These are phyloP conservation scores for Arnoldichthys spilopterus DNA, from an alignment of 2,797 vertebrate genomes.

Conservation along the genomic window DNA sequence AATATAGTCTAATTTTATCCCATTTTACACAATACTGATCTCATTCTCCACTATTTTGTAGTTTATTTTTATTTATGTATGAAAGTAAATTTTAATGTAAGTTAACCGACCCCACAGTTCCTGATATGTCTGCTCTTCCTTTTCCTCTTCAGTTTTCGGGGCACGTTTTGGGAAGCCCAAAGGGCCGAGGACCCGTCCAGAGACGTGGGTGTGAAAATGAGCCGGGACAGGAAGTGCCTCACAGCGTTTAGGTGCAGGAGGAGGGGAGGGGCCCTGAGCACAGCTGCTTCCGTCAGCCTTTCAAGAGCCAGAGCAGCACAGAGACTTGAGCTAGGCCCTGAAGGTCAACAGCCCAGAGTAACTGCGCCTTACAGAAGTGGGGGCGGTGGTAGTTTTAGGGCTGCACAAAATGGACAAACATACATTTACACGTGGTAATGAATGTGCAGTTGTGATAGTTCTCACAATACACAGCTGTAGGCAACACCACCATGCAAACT, in stretches of 20 bases:
- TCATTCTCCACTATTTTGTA: too few relatives aligned
- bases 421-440: too few relatives aligned
- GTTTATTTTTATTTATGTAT: too few relatives aligned
- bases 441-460: too few relatives aligned
- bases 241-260: neutral
- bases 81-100: too few relatives aligned
- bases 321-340: neutral
- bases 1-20: too few relatives aligned
- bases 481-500: too few relatives aligned
- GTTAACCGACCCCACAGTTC: neutral
- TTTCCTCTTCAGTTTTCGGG: slow-evolving; percentile 74
- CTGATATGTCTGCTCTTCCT: neutral
- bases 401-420: neutral
- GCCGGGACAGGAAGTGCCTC: neutral
- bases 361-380: neutral
- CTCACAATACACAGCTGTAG: too few relatives aligned
- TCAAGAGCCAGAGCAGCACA: neutral
- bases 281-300: slow-evolving; percentile 5
- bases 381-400: neutral
- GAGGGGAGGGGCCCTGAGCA: neutral
- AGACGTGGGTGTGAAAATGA: slow-evolving; percentile 69
- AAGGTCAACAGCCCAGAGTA: neutral
- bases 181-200: slow-evolving; percentile 78
- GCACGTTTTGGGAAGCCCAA: slow-evolving; percentile 79
- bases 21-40: too few relatives aligned